A percentile compares a stretch with the other conserved stretches of the same genome.
Conservation (phyloP, 2,797 vertebrate genomes). For the Apogon talboti region DNA sequence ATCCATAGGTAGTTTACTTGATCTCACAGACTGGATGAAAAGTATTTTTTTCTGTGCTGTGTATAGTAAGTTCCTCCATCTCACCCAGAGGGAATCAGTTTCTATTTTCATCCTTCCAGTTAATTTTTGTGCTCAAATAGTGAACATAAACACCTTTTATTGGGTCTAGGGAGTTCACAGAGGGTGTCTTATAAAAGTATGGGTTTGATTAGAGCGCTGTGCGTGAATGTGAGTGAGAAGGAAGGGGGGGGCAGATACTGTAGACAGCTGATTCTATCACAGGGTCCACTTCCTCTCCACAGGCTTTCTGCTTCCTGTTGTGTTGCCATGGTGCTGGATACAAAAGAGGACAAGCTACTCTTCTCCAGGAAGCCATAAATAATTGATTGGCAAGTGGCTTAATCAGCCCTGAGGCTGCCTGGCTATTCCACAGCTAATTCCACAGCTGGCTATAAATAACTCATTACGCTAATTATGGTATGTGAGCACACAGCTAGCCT, state of each 20-base stretch:
- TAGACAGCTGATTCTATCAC: conserved; percentile 63
- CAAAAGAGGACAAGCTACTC: conserved; percentile 82
- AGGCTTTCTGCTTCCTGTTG: conserved; percentile 83
- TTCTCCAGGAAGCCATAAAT: conserved; percentile 84
- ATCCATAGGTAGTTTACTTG: conserved; percentile 38
- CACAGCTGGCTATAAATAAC: conserved; percentile 85
- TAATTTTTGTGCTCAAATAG: conserved; percentile 65
- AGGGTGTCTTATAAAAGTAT: conserved; percentile 68
- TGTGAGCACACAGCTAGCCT: conserved; percentile 72
- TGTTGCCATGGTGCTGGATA: conserved; percentile 82
- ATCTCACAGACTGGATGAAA: conserved; percentile 48
- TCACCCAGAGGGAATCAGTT: conserved; percentile 56
- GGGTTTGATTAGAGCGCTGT: conserved; percentile 62
- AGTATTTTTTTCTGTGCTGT: conserved; percentile 22
- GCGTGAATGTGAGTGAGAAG: conserved; percentile 34
- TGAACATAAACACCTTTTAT: conserved; percentile 78
- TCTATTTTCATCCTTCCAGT: conserved; percentile 63
- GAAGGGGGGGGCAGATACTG: conserved; percentile 24
- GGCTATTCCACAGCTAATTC: conserved; percentile 80
- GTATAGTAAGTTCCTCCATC: conserved; percentile 32
- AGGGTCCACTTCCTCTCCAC: conserved; percentile 77
- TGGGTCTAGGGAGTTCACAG: conserved; percentile 67
- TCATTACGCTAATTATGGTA: conserved; percentile 83
- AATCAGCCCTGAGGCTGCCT: conserved; percentile 77
- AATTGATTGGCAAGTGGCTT: conserved; percentile 85